Conservation (phyloP, 53 echinoderm and acorn worm genomes). For the Apostichopus leukothele region DNA sequence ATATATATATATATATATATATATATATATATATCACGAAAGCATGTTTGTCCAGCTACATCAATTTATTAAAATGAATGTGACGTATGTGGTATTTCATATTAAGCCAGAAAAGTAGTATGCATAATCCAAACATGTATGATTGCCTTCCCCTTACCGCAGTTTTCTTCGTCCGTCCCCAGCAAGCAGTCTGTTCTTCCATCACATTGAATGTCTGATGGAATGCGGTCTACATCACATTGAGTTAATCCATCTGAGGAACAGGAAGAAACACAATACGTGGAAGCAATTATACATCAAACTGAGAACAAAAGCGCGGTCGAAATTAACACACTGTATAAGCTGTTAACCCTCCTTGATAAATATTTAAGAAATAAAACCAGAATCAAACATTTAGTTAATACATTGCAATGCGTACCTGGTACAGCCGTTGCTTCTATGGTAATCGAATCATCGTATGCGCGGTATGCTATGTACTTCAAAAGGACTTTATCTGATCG, state of each 20-base stretch:
- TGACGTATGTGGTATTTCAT: too few species aligned
- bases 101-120: too few species aligned
- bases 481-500: neutral
- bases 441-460: neutral
- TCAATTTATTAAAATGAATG: too few species aligned
- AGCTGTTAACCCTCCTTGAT: too few species aligned
- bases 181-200: slow-evolving; percentile 7
- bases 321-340: neutral
- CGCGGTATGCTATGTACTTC: neutral
- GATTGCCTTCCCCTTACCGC: neutral
- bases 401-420: neutral
- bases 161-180: slow-evolving; percentile 1
- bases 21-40: too few species aligned
- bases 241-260: neutral
- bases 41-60: too few species aligned
- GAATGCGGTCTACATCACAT: neutral
- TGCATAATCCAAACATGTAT: too few species aligned
- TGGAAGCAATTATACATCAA: neutral
- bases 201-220: neutral
- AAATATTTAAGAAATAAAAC: too few species aligned
- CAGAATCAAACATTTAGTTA: too few species aligned
- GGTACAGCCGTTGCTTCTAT: neutral
- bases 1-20: too few species aligned
- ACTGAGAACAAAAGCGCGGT: neutral
- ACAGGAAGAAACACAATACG: neutral